Evolutionary conservation across 2,113 vertebrate genomes (phyloP).

Genomic region (Nesospiza acunhae): DNA sequence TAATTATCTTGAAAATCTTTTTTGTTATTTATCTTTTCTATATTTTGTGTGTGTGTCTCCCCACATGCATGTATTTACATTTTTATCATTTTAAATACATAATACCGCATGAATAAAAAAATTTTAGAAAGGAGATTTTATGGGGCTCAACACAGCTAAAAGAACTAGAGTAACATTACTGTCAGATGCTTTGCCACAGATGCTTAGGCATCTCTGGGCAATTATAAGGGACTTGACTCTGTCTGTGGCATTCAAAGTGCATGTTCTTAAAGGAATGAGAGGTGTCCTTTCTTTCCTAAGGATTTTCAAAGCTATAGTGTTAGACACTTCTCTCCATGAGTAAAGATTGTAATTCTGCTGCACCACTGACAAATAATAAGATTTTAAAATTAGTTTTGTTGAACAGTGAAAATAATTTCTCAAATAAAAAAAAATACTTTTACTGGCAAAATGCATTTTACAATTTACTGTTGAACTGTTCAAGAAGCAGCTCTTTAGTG

Average conservation of each 20-base stretch:
- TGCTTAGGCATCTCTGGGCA: neutral
- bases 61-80: neutral
- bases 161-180: neutral
- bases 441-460: neutral
- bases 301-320: slow-evolving; percentile 10
- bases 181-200: neutral
- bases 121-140: neutral
- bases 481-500: neutral
- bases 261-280: neutral
- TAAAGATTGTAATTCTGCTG: neutral
- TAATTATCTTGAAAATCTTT: neutral
- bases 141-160: neutral
- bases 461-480: slow-evolving; percentile 18
- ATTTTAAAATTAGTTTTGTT: slow-evolving; percentile 38
- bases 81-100: neutral
- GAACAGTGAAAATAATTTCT: slow-evolving; percentile 6
- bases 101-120: neutral
- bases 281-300: neutral
- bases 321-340: neutral
- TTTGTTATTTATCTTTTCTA: accelerated
- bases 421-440: neutral
- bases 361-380: neutral
- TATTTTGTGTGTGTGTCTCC: neutral
- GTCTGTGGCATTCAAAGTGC: neutral
- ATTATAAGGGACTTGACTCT: neutral